Evolutionary conservation across 1,140 invertebrate genomes (phyloP).

Genomic region (Lasioglossum albipes): DNA sequence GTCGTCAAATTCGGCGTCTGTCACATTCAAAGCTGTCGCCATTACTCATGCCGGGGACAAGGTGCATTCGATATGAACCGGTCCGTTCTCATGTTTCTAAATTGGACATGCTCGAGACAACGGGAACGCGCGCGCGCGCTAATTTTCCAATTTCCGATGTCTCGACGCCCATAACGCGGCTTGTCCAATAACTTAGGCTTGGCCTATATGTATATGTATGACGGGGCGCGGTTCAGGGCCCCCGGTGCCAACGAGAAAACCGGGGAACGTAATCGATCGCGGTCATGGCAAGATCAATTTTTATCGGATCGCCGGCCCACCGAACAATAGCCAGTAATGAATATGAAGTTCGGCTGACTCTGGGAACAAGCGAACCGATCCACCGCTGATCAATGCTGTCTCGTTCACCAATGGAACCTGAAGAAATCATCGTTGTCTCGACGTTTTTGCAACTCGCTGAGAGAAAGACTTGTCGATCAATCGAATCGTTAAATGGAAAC

Average conservation of each 20-base stretch:
- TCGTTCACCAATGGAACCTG: neutral
- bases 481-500: too few relatives aligned
- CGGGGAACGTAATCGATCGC: slow-evolving; percentile 32
- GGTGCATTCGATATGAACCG: slow-evolving; percentile 35
- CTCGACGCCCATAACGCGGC: slow-evolving; percentile 31
- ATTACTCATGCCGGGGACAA: slow-evolving; percentile 49
- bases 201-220: neutral
- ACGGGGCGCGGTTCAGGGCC: neutral
- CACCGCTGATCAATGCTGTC: slow-evolving; percentile 17
- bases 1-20: slow-evolving; percentile 27
- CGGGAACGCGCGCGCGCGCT: slow-evolving; percentile 15
- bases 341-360: slow-evolving; percentile 39
- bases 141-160: slow-evolving; percentile 59
- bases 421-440: too few relatives aligned
- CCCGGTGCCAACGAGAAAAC: neutral
- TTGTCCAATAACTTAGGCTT: slow-evolving; percentile 29
- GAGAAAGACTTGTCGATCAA: too few relatives aligned
- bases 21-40: slow-evolving; percentile 36
- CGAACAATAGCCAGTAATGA: slow-evolving; percentile 44
- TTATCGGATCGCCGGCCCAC: slow-evolving; percentile 15
- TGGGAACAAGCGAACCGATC: neutral
- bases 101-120: slow-evolving; percentile 47
- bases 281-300: slow-evolving; percentile 36
- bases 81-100: slow-evolving; percentile 41
- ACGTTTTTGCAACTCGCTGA: too few relatives aligned